Percentiles rank a stretch among this genome's conserved stretches.
phyloP scores from a whole-genome alignment of 1,140 invertebrate genomes.

The Wiebesia pumilae region DNA sequence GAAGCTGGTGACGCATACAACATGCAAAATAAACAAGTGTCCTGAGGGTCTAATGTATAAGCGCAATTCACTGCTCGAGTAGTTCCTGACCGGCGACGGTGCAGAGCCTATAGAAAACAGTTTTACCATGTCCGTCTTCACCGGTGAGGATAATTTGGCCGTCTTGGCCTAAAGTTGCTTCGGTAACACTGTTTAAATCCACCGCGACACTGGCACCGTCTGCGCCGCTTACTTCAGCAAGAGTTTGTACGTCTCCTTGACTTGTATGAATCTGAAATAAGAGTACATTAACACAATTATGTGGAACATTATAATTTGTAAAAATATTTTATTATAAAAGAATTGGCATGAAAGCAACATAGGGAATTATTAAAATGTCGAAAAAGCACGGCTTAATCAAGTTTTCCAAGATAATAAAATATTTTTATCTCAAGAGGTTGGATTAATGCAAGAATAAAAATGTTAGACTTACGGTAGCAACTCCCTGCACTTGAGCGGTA shows the following conservation, averaged over 20 bases:
- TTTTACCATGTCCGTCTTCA: constrained; percentile 92
- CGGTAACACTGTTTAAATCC: constrained; percentile 90
- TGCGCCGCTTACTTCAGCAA: constrained; percentile 81
- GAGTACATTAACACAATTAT: background rate
- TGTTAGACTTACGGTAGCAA: constrained; percentile 84
- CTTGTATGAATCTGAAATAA: constrained; percentile 82
- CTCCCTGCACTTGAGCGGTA: constrained; percentile 93
- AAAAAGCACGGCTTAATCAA: too few relatives aligned
- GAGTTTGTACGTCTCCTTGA: constrained; percentile 87
- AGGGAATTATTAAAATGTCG: too few relatives aligned
- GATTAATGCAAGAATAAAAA: background rate
- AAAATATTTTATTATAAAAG: too few relatives aligned
- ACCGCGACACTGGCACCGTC: constrained; percentile 84
- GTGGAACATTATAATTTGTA: too few relatives aligned
- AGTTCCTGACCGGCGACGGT: constrained; percentile 75
- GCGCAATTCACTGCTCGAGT: constrained; percentile 72
- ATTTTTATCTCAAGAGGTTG: background rate
- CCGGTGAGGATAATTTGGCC: constrained; percentile 96
- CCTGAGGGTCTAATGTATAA: constrained; percentile 60
- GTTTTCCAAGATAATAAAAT: background rate
- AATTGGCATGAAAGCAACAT: too few relatives aligned
- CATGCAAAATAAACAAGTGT: constrained; percentile 72
- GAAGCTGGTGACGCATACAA: constrained; percentile 68
- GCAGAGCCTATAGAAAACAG: constrained; percentile 76
- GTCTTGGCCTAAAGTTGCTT: constrained; percentile 91